Evolutionary conservation across 1,140 invertebrate species (phyloP).

Genomic region (Solenopsis fugax): DNA sequence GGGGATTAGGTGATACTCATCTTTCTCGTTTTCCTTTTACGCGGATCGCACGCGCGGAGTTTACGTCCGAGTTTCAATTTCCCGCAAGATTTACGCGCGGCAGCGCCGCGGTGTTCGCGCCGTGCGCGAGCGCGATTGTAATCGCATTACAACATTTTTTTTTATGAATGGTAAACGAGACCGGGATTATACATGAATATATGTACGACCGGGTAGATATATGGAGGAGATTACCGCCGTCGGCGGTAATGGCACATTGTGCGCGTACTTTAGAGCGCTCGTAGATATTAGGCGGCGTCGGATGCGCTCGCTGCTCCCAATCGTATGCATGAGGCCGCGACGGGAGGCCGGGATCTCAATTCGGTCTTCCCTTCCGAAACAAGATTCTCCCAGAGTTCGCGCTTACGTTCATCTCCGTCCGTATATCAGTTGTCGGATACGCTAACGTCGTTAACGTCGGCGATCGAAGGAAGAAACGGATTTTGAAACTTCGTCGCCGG

Average conservation of each 20-base stretch:
- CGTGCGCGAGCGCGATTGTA: conserved; percentile 35
- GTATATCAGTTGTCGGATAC: background rate
- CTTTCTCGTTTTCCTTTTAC: background rate
- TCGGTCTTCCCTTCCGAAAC: conserved; percentile 60
- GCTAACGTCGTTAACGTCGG: background rate
- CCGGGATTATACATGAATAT: conserved; percentile 5
- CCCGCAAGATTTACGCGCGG: conserved; percentile 20
- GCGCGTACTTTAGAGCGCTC: conserved; percentile 35
- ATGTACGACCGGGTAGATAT: conserved; percentile 39
- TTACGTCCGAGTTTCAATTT: conserved; percentile 26
- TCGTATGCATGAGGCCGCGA: conserved; percentile 54
- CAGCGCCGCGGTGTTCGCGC: background rate
- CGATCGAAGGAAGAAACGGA: background rate
- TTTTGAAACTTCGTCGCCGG: background rate
- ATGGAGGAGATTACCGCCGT: conserved; percentile 57
- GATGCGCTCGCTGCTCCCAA: conserved; percentile 18
- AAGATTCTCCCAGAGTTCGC: conserved; percentile 31
- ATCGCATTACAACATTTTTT: conserved; percentile 45
- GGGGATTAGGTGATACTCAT: background rate
- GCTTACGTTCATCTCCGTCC: background rate
- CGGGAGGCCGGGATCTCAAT: conserved; percentile 63
- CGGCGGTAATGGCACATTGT: conserved; percentile 48
- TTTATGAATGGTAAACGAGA: conserved; percentile 49
- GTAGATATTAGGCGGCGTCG: conserved; percentile 67
- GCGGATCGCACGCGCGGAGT: background rate